Evolutionary conservation across 2,888 invertebrate species (phyloP).

Genomic region (Parasteatoda lunata): DNA sequence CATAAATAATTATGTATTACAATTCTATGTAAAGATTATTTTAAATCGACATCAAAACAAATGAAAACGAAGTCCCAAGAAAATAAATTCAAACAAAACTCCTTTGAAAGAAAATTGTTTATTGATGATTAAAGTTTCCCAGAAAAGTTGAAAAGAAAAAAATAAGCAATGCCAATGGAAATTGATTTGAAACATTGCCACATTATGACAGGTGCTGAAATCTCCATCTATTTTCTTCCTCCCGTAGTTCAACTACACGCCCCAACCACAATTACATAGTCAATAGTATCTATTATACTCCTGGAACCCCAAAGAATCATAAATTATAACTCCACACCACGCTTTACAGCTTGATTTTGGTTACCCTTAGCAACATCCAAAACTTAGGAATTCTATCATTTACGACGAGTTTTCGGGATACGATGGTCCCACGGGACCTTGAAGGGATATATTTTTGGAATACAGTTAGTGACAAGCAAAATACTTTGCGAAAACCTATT

Average conservation of each 20-base stretch:
- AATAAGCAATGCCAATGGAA: not conserved
- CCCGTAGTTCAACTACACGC: conserved; percentile 21
- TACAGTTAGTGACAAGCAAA: conserved; percentile 55
- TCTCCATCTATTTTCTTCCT: conserved; percentile 49
- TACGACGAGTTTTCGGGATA: conserved; percentile 60
- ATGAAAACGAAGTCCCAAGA: no score
- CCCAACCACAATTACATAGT: conserved; percentile 40
- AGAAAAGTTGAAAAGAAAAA: no score
- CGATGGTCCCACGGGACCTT: conserved; percentile 41
- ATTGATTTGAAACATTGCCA: conserved; percentile 24
- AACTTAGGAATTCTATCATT: conserved; percentile 64
- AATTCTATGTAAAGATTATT: no score
- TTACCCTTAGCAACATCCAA: conserved; percentile 63
- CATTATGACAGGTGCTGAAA: conserved; percentile 46
- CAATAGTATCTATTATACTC: conserved; percentile 48
- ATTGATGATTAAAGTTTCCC: no score
- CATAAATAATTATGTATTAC: no score
- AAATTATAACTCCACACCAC: conserved; percentile 57
- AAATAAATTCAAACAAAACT: no score
- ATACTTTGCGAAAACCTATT: conserved; percentile 47
- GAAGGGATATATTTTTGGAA: conserved; percentile 55
- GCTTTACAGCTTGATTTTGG: conserved; percentile 66
- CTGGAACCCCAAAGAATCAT: conserved; percentile 50
- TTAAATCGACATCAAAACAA: no score
- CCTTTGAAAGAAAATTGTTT: no score